Conservation (phyloP, 2,888 invertebrate genomes). For the Zaprionus obscuricornis region DNA sequence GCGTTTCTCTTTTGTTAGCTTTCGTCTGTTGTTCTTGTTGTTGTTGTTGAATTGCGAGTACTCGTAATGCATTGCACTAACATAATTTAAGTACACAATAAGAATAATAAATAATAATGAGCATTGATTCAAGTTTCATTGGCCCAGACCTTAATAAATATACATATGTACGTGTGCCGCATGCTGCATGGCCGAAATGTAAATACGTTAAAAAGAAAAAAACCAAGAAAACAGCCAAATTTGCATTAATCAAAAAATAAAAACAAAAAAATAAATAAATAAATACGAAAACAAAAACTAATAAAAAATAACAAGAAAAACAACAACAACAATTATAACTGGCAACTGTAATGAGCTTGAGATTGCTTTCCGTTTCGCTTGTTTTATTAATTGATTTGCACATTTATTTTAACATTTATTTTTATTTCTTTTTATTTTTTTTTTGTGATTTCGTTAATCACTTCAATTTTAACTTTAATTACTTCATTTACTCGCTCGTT, state of each 20-base stretch:
- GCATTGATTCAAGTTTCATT: slow-evolving; percentile 54
- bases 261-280: slow-evolving; percentile 6
- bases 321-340: slow-evolving; percentile 2
- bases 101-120: slow-evolving; percentile 21
- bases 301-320: neutral
- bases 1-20: too few relatives aligned
- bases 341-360: slow-evolving; percentile 1
- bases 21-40: too few relatives aligned
- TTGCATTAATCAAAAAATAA: slow-evolving; percentile 47
- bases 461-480: slow-evolving; percentile 13
- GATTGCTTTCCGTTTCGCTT: slow-evolving; percentile 44
- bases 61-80: neutral
- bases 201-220: slow-evolving; percentile 18
- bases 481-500: slow-evolving; percentile 5
- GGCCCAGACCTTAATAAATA: slow-evolving; percentile 80
- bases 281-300: slow-evolving; percentile 9
- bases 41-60: neutral
- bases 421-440: too few relatives aligned
- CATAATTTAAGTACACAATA: slow-evolving; percentile 4
- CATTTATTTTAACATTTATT: slow-evolving; percentile 17
- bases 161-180: slow-evolving; percentile 71
- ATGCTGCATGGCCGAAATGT: slow-evolving; percentile 34
- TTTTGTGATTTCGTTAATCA: slow-evolving; percentile 53
- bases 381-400: slow-evolving; percentile 34
- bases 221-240: slow-evolving; percentile 28